phyloP scores from a whole-genome alignment of 1,140 invertebrate species.

The Nephila pilipes region DNA sequence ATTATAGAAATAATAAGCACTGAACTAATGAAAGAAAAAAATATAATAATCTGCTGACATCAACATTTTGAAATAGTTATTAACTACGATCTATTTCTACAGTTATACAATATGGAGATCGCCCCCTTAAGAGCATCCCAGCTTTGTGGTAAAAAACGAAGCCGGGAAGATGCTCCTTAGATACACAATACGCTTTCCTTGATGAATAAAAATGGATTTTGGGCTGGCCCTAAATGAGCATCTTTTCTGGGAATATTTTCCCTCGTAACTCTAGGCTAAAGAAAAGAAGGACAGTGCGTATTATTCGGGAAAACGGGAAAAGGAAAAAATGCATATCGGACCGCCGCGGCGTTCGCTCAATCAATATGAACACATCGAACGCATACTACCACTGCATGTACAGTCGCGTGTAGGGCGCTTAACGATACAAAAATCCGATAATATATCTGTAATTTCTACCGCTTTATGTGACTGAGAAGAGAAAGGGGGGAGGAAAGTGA shows the following conservation, averaged over 20 bases:
- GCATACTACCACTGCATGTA: not conserved
- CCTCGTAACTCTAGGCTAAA: constrained; percentile 35
- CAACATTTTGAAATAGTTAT: no score
- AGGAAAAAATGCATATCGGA: constrained; percentile 29
- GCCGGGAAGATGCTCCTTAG: constrained; percentile 1
- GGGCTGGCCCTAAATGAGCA: constrained; percentile 52
- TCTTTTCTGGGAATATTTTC: constrained; percentile 65
- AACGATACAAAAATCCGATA: constrained; percentile 75
- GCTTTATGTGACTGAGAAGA: constrained; percentile 3
- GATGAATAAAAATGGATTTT: constrained; percentile 49
- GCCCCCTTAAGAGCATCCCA: not conserved
- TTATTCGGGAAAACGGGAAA: constrained; percentile 21
- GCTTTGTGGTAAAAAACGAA: constrained; percentile 46
- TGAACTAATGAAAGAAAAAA: no score
- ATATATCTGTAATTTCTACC: constrained; percentile 71
- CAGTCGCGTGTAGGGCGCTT: constrained; percentile 11
- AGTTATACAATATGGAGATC: not conserved
- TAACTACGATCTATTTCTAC: not conserved
- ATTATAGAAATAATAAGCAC: no score
- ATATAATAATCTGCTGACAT: no score
- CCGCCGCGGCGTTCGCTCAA: constrained; percentile 8
- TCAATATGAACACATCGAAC: constrained; percentile 56
- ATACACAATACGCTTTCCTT: constrained; percentile 57
- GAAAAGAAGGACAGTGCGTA: constrained; percentile 28
- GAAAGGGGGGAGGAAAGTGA: not conserved